Percentiles rank a stretch among this genome's conserved stretches.
phyloP scores from a whole-genome alignment of 2,888 invertebrate genomes.

The Cristatella mucedo region DNA sequence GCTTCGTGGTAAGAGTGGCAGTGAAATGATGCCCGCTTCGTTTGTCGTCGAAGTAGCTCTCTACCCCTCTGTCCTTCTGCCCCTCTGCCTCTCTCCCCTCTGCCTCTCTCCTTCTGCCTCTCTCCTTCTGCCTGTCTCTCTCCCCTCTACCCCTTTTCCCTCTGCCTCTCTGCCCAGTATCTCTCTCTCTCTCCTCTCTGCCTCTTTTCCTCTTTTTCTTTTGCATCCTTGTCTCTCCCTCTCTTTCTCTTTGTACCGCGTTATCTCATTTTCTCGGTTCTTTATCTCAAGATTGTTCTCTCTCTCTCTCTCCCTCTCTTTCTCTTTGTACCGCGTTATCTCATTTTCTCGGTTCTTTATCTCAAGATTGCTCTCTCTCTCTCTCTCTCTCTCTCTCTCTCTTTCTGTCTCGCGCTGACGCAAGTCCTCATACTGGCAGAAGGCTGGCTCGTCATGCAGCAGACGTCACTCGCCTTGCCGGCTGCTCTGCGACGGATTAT shows the following conservation, averaged over 20 bases:
- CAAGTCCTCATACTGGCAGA: no score
- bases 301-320: conserved; percentile 1
- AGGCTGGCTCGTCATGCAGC: no score
- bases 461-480: no score
- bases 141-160: not conserved
- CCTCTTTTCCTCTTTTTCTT: conserved; percentile 1
- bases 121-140: not conserved
- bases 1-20: no score
- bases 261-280: not conserved
- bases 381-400: conserved; percentile 1
- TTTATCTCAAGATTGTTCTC: not conserved
- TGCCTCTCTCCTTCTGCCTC: not conserved
- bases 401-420: not conserved
- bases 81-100: no score
- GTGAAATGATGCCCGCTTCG: no score
- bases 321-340: not conserved
- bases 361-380: not conserved
- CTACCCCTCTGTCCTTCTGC: no score
- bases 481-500: no score
- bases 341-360: not conserved
- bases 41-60: no score
- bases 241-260: no score
- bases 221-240: no score
- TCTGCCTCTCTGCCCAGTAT: not conserved
- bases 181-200: no score